Percentiles rank a stretch among this genome's conserved stretches.
Evolutionary conservation across 2,888 invertebrate species (phyloP).

Genomic region (Diarsia mendica): DNA sequence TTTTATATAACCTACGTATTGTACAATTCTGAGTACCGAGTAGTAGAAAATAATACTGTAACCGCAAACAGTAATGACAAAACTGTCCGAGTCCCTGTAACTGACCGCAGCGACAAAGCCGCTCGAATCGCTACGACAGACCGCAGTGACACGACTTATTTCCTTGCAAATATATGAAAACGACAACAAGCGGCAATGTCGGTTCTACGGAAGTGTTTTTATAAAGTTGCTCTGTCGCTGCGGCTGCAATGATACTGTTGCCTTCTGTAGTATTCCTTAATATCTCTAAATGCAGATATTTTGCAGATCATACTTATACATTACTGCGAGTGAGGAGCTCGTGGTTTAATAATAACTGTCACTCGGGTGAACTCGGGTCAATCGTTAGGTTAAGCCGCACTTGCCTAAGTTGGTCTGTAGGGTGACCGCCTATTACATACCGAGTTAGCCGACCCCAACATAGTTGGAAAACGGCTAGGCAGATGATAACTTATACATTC

Average conservation of each 20-base stretch:
- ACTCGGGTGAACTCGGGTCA: too few relatives aligned
- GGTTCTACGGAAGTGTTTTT: too few relatives aligned
- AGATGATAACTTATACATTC: neutral
- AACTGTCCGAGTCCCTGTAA: neutral
- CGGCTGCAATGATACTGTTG: neutral
- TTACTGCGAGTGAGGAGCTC: too few relatives aligned
- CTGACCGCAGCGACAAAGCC: neutral
- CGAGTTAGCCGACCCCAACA: too few relatives aligned
- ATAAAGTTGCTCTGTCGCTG: neutral
- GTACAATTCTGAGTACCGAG: neutral
- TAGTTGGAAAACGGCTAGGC: too few relatives aligned
- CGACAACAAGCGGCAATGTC: neutral
- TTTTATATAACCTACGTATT: too few relatives aligned
- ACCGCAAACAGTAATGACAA: neutral
- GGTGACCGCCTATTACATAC: too few relatives aligned
- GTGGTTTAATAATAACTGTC: too few relatives aligned
- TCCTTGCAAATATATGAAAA: neutral
- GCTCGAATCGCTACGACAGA: too few relatives aligned
- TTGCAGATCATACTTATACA: neutral
- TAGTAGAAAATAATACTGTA: neutral
- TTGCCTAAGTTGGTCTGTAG: too few relatives aligned
- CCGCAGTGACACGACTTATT: neutral
- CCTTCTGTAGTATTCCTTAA: neutral
- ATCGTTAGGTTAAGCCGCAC: too few relatives aligned
- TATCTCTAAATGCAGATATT: neutral